Evolutionary conservation across 1,140 invertebrate genomes (phyloP).

Genomic region (Leptestheria dahalacensis): DNA sequence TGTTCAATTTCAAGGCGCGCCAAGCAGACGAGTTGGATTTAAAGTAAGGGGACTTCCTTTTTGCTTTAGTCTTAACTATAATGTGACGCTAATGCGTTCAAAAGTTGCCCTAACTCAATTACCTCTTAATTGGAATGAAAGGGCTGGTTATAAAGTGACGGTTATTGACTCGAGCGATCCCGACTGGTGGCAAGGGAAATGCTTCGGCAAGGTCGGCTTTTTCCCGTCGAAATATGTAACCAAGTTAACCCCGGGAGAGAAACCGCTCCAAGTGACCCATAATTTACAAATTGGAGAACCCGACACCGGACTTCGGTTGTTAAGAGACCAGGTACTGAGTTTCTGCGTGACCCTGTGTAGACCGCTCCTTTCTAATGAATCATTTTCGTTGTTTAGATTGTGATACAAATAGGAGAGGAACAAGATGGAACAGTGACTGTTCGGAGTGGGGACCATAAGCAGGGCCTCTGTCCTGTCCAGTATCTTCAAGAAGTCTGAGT

Average conservation of each 20-base stretch:
- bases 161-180: slow-evolving; percentile 86
- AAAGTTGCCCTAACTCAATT: too few relatives aligned
- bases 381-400: too few relatives aligned
- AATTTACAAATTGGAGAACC: slow-evolving; percentile 44
- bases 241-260: slow-evolving; percentile 71
- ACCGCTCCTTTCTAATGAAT: too few relatives aligned
- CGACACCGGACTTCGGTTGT: slow-evolving; percentile 40
- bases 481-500: slow-evolving; percentile 35
- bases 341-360: too few relatives aligned
- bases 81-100: too few relatives aligned
- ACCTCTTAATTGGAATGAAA: slow-evolving; percentile 24
- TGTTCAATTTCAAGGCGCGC: slow-evolving; percentile 87
- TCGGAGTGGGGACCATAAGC: slow-evolving; percentile 67
- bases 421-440: slow-evolving; percentile 84
- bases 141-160: slow-evolving; percentile 84
- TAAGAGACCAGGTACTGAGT: slow-evolving; percentile 46
- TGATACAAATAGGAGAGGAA: slow-evolving; percentile 65
- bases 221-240: slow-evolving; percentile 91
- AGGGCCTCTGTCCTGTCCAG: slow-evolving; percentile 48
- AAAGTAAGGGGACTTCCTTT: slow-evolving; percentile 45
- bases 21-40: slow-evolving; percentile 87
- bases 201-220: slow-evolving; percentile 74
- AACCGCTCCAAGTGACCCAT: slow-evolving; percentile 64
- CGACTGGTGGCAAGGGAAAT: slow-evolving; percentile 96
- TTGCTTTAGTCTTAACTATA: too few relatives aligned